Evolutionary conservation across 2,797 vertebrate genomes (phyloP).

Genomic region (Rallus crepitans): DNA sequence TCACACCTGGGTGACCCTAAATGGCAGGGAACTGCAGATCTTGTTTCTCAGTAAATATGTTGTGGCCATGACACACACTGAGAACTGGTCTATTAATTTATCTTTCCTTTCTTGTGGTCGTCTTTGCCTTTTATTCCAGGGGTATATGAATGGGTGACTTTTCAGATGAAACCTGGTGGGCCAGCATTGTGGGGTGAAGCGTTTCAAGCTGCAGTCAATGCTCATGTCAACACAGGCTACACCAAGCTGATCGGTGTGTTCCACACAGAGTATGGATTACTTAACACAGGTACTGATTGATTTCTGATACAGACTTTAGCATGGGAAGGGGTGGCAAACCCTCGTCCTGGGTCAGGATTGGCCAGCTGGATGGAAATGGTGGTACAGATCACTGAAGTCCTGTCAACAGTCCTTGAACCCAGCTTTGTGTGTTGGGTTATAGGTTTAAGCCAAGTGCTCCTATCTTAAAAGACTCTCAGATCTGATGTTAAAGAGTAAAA

Average conservation of each 20-base stretch:
- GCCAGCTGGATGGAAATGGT: neutral
- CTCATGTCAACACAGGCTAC: slow-evolving; percentile 85
- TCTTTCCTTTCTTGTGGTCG: neutral
- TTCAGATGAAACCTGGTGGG: slow-evolving; percentile 91
- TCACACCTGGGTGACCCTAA: neutral
- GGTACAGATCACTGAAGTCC: neutral
- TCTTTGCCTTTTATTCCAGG: slow-evolving; percentile 78
- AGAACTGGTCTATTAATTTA: neutral
- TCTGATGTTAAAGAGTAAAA: neutral
- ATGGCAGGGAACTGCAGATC: neutral
- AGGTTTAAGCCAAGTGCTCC: neutral
- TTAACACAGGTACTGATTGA: slow-evolving; percentile 84
- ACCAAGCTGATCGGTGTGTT: slow-evolving; percentile 88
- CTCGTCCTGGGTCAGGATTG: neutral
- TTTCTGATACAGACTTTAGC: neutral
- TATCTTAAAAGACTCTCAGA: neutral
- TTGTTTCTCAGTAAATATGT: neutral
- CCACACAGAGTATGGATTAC: slow-evolving; percentile 87
- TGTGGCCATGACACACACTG: fast-evolving
- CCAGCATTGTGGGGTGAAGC: slow-evolving; percentile 87
- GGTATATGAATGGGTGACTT: slow-evolving; percentile 89
- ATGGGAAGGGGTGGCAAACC: neutral
- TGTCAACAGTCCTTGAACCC: slow-evolving; percentile 38
- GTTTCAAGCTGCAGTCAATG: slow-evolving; percentile 82
- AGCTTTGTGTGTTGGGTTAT: neutral